phyloP scores from a whole-genome alignment of 2,888 invertebrate species.

The Cerastoderma edule region DNA sequence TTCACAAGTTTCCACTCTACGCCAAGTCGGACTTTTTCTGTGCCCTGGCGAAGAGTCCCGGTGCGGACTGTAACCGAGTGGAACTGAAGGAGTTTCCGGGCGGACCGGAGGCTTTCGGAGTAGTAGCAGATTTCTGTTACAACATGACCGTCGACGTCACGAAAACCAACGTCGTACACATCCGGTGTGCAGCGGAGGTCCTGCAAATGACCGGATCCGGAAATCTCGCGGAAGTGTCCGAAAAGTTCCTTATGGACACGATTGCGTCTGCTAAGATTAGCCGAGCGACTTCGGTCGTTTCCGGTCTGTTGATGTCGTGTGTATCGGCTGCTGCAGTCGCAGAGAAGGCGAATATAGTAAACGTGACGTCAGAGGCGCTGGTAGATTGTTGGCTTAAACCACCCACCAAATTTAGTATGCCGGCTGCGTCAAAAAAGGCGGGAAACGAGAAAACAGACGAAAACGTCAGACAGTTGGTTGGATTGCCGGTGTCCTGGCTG shows the following conservation, averaged over 20 bases:
- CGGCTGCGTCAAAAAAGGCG: constrained; percentile 59
- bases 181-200: constrained; percentile 81
- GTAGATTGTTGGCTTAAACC: constrained; percentile 80
- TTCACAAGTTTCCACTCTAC: constrained; percentile 83
- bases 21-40: constrained; percentile 82
- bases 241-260: constrained; percentile 78
- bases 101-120: constrained; percentile 78
- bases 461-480: constrained; percentile 60
- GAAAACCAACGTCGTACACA: constrained; percentile 76
- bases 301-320: constrained; percentile 74
- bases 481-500: constrained; percentile 77
- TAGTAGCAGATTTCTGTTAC: constrained; percentile 83
- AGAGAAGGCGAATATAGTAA: constrained; percentile 73
- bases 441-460: constrained; percentile 64
- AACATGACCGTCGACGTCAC: constrained; percentile 78
- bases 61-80: constrained; percentile 65
- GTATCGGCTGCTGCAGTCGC: constrained; percentile 73
- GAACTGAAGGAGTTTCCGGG: constrained; percentile 81
- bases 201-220: constrained; percentile 80
- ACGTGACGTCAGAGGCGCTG: constrained; percentile 74
- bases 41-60: constrained; percentile 68
- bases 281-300: constrained; percentile 68
- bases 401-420: constrained; percentile 70
- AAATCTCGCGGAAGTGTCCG: constrained; percentile 77
- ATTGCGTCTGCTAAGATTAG: constrained; percentile 79